phyloP scores from a whole-genome alignment of 2,797 vertebrate species.

The Diplodus puntazzo region DNA sequence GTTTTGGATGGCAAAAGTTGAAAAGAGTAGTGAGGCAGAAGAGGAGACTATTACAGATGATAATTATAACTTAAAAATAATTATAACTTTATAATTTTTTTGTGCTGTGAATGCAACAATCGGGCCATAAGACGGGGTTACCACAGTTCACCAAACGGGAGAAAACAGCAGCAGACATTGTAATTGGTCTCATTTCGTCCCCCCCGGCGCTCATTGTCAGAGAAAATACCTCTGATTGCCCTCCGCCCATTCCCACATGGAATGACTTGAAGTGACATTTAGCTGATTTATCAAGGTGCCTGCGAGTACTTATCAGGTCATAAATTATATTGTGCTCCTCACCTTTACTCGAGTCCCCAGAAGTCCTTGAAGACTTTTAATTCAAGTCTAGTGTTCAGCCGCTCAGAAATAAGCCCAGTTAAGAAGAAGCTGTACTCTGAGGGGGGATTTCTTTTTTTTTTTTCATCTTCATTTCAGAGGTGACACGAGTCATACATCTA shows the following conservation, averaged over 20 bases:
- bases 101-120: constrained; percentile 5
- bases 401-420: constrained; percentile 42
- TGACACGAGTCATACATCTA: constrained; percentile 39
- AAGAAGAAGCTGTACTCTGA: constrained; percentile 32
- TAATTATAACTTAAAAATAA: constrained; percentile 9
- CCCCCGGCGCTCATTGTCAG: constrained; percentile 17
- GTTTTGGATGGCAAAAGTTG: constrained; percentile 11
- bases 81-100: no score
- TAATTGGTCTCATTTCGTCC: constrained; percentile 7
- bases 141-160: not conserved
- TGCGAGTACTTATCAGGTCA: constrained; percentile 26
- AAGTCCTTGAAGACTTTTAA: constrained; percentile 49
- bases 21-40: not conserved
- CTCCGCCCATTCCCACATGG: constrained; percentile 22
- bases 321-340: constrained; percentile 25
- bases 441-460: constrained; percentile 15
- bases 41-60: not conserved
- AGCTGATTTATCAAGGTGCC: constrained; percentile 27
- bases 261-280: constrained; percentile 37
- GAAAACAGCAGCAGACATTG: constrained; percentile 3
- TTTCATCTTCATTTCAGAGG: constrained; percentile 37
- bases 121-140: constrained; percentile 10
- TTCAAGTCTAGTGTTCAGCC: constrained; percentile 26
- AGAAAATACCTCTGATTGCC: constrained; percentile 19
- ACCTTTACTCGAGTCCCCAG: constrained; percentile 29